These are phyloP conservation scores for Apodemus speciosus DNA, from an alignment of 2,113 vertebrate genomes.

Conservation along the genomic window DNA sequence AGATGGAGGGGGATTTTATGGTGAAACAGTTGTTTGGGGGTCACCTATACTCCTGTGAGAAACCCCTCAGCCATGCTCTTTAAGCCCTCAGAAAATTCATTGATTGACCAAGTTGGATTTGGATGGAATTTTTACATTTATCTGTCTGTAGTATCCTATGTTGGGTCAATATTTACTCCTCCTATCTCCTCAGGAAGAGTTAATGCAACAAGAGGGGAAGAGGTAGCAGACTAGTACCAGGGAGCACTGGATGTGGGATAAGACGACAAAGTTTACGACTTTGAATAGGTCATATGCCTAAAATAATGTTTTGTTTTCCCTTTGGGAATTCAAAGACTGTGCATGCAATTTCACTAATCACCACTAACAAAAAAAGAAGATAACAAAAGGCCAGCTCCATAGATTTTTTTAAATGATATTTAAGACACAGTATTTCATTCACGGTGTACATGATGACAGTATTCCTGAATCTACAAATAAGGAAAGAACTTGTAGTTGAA, in stretches of 20 bases:
- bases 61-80: not conserved
- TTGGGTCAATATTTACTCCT: not conserved
- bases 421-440: not conserved
- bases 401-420: constrained; percentile 8
- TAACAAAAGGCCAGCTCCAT: not conserved
- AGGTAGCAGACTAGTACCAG: not conserved
- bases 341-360: not conserved
- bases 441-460: not conserved
- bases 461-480: constrained; percentile 10
- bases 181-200: not conserved
- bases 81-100: not conserved
- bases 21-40: not conserved
- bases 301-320: not conserved
- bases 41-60: not conserved
- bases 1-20: not conserved
- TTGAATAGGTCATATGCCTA: not conserved
- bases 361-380: not conserved
- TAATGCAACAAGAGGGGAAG: not conserved
- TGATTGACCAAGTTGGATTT: not conserved
- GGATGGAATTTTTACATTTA: not conserved
- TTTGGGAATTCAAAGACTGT: not conserved
- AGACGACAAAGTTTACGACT: not conserved
- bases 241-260: not conserved
- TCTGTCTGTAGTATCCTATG: not conserved
- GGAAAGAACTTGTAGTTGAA: constrained; percentile 41